phyloP scores from a whole-genome alignment of 2,797 vertebrate species.

The Trematocara caparti region DNA sequence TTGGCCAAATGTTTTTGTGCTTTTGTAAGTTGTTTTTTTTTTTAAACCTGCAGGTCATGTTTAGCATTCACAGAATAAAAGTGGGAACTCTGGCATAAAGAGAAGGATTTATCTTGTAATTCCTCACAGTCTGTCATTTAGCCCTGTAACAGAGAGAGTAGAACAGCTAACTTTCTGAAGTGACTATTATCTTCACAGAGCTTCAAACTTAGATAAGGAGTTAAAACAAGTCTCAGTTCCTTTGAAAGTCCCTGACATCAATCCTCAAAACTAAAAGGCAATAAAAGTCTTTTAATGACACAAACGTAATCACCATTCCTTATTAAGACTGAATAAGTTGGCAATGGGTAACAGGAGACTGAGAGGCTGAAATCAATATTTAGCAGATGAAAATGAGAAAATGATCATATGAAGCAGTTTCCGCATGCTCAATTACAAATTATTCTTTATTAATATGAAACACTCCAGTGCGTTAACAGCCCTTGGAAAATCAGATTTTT shows the following conservation, averaged over 20 bases:
- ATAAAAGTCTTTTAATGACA: background rate
- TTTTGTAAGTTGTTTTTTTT: rapidly evolving
- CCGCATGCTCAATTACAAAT: background rate
- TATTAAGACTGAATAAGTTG: background rate
- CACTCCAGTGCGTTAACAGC: background rate
- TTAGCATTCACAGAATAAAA: background rate
- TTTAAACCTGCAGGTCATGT: background rate
- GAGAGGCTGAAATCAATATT: background rate
- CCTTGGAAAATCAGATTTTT: background rate
- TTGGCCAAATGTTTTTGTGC: background rate
- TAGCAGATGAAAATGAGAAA: background rate
- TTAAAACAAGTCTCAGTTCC: background rate
- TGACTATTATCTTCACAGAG: background rate
- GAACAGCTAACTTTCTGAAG: background rate
- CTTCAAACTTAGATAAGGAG: background rate
- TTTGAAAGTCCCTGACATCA: background rate
- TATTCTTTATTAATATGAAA: background rate
- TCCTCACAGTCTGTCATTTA: background rate
- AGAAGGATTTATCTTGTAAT: background rate
- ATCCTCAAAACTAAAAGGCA: background rate
- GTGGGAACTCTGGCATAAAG: background rate
- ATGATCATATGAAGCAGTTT: background rate
- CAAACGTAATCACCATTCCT: background rate
- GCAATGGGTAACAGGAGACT: background rate
- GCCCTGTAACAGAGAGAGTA: background rate